Percentiles rank a stretch among this genome's conserved stretches.
Evolutionary conservation across 2,888 invertebrate species (phyloP).

Genomic region (Campoletis raptor): DNA sequence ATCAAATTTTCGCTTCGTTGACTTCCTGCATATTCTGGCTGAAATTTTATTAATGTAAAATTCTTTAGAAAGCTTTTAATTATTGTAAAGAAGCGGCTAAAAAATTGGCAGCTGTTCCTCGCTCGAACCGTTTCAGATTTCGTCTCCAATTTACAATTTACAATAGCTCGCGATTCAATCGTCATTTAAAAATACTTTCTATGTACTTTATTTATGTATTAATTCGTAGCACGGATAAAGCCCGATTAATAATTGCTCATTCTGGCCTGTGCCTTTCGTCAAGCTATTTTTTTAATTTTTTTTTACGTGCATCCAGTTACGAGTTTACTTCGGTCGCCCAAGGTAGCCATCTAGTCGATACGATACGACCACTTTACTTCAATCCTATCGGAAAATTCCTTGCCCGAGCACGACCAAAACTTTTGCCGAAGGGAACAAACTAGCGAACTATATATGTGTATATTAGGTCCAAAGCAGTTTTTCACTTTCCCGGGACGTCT

Average conservation of each 20-base stretch:
- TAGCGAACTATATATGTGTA: neutral
- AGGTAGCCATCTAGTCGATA: conserved; percentile 30
- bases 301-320: conserved; percentile 36
- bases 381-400: conserved; percentile 54
- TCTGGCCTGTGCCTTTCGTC: conserved; percentile 55
- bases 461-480: conserved; percentile 20
- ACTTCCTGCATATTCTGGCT: neutral
- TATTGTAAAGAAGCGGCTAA: neutral
- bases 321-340: conserved; percentile 38
- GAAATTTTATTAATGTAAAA: neutral
- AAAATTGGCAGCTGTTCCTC: conserved; percentile 15
- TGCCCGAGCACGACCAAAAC: conserved; percentile 49
- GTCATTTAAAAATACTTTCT: conserved; percentile 15
- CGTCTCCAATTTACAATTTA: conserved; percentile 17
- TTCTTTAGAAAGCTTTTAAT: conserved; percentile 14
- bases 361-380: conserved; percentile 38
- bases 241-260: conserved; percentile 57
- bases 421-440: conserved; percentile 54
- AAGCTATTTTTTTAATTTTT: conserved; percentile 54
- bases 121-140: neutral
- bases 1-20: neutral
- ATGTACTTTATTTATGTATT: neutral
- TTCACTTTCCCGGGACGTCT: conserved; percentile 42
- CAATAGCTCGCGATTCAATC: conserved; percentile 9
- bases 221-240: conserved; percentile 12